phyloP scores from a whole-genome alignment of 2,797 vertebrate genomes.

The Pelodytes ibericus region DNA sequence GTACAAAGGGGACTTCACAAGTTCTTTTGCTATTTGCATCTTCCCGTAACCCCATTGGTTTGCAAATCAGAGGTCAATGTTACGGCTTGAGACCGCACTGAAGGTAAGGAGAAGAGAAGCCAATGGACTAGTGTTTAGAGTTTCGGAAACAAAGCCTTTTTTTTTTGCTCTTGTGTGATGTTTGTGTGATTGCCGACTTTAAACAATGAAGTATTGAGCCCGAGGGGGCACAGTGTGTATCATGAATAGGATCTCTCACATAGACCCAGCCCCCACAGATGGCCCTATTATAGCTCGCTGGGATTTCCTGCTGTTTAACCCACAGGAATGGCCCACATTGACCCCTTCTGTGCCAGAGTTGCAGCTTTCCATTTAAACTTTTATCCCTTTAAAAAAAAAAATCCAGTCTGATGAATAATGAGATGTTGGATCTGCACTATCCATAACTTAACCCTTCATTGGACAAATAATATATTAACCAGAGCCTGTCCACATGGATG shows the following conservation, averaged over 20 bases:
- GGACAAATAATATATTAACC: too few relatives aligned
- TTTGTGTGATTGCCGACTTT: conserved; percentile 39
- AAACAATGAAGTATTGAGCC: conserved; percentile 41
- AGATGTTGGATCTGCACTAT: too few relatives aligned
- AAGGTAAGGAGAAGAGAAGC: neutral
- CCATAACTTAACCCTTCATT: too few relatives aligned
- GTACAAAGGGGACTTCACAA: too few relatives aligned
- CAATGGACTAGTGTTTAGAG: neutral
- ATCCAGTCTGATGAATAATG: too few relatives aligned
- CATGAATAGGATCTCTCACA: conserved; percentile 49
- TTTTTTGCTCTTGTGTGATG: conserved; percentile 42
- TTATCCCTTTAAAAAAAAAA: neutral
- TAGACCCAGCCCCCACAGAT: conserved; percentile 49
- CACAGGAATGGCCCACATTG: conserved; percentile 31
- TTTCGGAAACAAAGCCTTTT: conserved; percentile 7
- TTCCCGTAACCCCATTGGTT: neutral
- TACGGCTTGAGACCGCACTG: neutral
- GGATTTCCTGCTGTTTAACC: conserved; percentile 33
- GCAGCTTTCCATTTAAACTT: neutral
- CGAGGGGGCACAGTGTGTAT: conserved; percentile 21
- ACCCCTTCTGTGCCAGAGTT: conserved; percentile 18
- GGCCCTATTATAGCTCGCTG: conserved; percentile 33
- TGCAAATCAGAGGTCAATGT: neutral
- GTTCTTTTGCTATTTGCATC: too few relatives aligned
- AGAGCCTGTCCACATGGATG: too few relatives aligned